A percentile compares a stretch with the other conserved stretches of the same genome.
These are phyloP conservation scores for Ashinkailepas kermadecensis DNA, from an alignment of 2,888 invertebrate genomes.

Conservation along the genomic window DNA sequence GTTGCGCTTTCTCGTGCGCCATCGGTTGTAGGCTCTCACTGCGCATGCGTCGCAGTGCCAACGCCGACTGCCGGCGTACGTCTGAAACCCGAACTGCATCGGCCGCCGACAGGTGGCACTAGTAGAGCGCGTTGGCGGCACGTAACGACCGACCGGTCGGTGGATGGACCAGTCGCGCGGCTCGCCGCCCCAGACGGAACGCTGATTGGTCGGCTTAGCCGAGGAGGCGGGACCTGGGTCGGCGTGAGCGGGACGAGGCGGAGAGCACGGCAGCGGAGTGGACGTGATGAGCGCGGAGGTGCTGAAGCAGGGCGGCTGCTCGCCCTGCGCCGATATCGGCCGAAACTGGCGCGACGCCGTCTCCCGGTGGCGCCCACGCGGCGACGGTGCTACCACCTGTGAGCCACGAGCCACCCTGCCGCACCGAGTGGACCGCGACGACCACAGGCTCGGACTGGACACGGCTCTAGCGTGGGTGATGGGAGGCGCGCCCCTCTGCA, in stretches of 20 bases:
- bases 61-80: conserved; percentile 1
- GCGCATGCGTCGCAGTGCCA: conserved; percentile 16
- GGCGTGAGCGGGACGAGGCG: not conserved
- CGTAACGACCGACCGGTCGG: conserved; percentile 66
- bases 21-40: not conserved
- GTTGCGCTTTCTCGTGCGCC: conserved; percentile 1
- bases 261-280: not conserved
- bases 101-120: conserved; percentile 7
- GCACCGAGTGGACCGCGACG: too few species aligned
- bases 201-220: not conserved
- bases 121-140: conserved; percentile 49
- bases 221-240: not conserved
- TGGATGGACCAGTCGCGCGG: conserved; percentile 66
- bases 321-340: not conserved
- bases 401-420: not conserved
- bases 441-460: not conserved
- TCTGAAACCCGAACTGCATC: not conserved
- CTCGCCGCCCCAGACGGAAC: conserved; percentile 42
- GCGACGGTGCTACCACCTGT: not conserved
- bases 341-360: not conserved
- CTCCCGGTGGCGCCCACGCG: not conserved
- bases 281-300: not conserved
- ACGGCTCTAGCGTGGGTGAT: not conserved
- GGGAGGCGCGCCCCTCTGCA: not conserved
- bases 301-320: not conserved